These are phyloP conservation scores for Drosophila erecta DNA, from an alignment of 1,140 invertebrate genomes.

Conservation along the genomic window DNA sequence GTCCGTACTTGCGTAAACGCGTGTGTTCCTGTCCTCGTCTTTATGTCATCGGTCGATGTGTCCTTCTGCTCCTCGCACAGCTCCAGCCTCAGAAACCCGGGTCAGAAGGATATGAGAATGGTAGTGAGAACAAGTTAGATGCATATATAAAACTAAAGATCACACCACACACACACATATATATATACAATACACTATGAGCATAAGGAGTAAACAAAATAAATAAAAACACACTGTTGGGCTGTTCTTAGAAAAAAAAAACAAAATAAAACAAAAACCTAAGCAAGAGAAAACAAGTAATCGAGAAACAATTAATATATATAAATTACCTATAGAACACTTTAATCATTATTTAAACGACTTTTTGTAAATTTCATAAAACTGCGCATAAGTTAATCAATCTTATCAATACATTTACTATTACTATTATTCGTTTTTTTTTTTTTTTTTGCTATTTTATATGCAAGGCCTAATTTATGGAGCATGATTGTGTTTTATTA, in stretches of 20 bases:
- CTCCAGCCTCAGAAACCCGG: constrained; percentile 37
- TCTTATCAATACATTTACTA: constrained; percentile 27
- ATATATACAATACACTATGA: constrained; percentile 37
- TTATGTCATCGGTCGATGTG: neutral
- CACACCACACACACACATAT: constrained; percentile 15
- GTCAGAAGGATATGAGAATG: constrained; percentile 20
- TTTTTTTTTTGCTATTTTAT: constrained; percentile 56
- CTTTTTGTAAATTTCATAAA: constrained; percentile 76
- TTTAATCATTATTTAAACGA: constrained; percentile 58
- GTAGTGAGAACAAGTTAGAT: constrained; percentile 15
- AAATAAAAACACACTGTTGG: constrained; percentile 71
- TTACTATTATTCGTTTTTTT: constrained; percentile 19
- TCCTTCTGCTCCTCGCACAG: neutral
- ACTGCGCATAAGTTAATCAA: constrained; percentile 46
- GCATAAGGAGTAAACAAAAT: constrained; percentile 33
- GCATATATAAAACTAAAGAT: constrained; percentile 17
- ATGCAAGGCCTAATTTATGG: constrained; percentile 62
- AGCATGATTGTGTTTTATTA: constrained; percentile 50
- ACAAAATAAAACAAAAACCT: constrained; percentile 31
- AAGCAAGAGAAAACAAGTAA: constrained; percentile 24
- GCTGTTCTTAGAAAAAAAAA: constrained; percentile 76
- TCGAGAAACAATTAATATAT: constrained; percentile 42
- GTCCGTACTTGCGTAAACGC: neutral
- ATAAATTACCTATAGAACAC: constrained; percentile 41
- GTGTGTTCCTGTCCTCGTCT: neutral